Percentiles rank a stretch among this genome's conserved stretches.
phyloP scores from a whole-genome alignment of 2,113 vertebrate species.

The Struthio camelus region DNA sequence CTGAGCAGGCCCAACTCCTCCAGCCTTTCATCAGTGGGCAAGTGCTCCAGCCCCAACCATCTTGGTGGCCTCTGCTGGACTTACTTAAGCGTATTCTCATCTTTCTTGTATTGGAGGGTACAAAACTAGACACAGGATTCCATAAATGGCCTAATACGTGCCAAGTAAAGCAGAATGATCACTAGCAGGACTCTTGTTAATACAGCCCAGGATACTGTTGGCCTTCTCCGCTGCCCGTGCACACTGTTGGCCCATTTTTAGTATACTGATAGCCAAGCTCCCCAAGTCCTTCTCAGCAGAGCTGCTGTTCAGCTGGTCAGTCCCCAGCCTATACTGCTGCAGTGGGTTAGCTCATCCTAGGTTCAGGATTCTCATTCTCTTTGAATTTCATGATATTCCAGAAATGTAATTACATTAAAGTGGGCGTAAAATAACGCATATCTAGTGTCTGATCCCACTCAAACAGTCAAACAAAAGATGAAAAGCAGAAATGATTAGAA shows the following conservation, averaged over 20 bases:
- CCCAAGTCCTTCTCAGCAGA: neutral
- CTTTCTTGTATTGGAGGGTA: neutral
- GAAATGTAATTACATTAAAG: neutral
- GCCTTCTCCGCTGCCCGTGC: neutral
- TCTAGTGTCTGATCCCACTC: neutral
- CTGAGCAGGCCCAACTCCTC: neutral
- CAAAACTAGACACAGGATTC: neutral
- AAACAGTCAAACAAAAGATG: neutral
- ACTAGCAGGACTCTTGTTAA: neutral
- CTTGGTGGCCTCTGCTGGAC: neutral
- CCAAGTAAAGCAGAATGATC: neutral
- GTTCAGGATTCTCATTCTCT: neutral
- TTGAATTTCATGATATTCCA: neutral
- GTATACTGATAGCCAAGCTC: neutral
- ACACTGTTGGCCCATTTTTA: neutral
- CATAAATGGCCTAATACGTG: neutral
- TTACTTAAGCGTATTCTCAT: neutral
- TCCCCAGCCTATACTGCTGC: neutral
- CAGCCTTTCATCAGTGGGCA: neutral
- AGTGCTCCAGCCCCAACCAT: neutral
- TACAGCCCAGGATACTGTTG: neutral
- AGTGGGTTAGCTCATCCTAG: neutral
- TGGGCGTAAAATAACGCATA: neutral
- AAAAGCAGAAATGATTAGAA: constrained; percentile 27
- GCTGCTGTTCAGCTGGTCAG: neutral